Evolutionary conservation across 2,888 invertebrate species (phyloP), one percentile per base, ranked within the genome.

Genomic region (Torymus aiolomorphi): DNA sequence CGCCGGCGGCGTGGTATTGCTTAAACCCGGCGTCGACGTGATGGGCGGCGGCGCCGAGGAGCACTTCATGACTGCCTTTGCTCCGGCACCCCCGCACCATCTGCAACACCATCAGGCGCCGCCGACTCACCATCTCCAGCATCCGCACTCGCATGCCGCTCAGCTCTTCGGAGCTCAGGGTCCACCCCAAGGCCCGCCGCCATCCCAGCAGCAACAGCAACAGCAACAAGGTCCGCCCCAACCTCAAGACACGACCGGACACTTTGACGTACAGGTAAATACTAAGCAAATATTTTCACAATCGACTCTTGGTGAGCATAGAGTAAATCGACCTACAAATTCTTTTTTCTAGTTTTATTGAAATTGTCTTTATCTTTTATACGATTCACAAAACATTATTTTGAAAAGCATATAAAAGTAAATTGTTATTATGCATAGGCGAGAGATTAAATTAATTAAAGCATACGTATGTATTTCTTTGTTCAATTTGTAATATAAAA

Each of bases 101-200:
- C 91, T 92, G 86, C 91, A 92, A 78, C 91, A 91, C 84, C 89
- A 91, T 83, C 91, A 92, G 83, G 92, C 92, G 10, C 91, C 91
- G 65, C 91, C 93, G 73, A 88, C 90, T 13, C 90, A 90, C 85
- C 91, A 91, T 85, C 85, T 90, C 24, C 91, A 90, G 59, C 93
- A 93, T 87, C 93, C 93, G 18, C 93, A 89, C 72, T 90, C 90
- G 2, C 90, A 90, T 80, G 89, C 89, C 66, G 89, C 89, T 89
- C 92, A 91, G 92, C 90, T 92, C 91, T 90, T 90, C 73, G 90
- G 90, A 16, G 89, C 89, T 12, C 90, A 89, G 80, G 90, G 90
- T 51, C 89, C 89, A 13, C 90, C 88, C 1, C 90, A 90, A 72
- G 89, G 89, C 14, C 89, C 88, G 42, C 90, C 89, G 5, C 89